These are phyloP conservation scores for Tadarida brasiliensis DNA, from an alignment of 2,797 vertebrate species.

Conservation along the genomic window DNA sequence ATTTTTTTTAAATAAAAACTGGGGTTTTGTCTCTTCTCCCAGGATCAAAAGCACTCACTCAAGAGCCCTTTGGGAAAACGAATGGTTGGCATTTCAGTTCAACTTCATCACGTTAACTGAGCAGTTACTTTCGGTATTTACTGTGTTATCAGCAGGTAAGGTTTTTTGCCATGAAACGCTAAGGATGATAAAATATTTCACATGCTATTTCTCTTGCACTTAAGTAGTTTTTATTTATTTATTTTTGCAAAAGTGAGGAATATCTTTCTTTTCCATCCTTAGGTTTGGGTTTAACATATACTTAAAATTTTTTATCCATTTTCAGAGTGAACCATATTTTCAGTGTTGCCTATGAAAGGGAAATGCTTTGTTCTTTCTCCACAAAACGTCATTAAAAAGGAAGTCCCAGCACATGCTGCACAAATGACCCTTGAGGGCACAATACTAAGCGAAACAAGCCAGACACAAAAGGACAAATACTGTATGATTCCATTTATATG, in stretches of 20 bases:
- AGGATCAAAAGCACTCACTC: not conserved
- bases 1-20: too few relatives aligned
- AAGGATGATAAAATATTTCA: conserved; percentile 31
- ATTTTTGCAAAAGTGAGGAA: conserved; percentile 62
- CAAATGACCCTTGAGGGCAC: not conserved
- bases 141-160: not conserved
- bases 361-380: conserved; percentile 41
- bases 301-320: conserved; percentile 11
- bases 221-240: not conserved
- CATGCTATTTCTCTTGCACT: conserved; percentile 27
- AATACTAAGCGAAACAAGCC: not conserved
- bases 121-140: not conserved
- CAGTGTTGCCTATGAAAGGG: not conserved
- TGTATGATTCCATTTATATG: not conserved
- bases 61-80: not conserved
- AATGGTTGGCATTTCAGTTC: not conserved
- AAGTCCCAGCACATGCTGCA: not conserved
- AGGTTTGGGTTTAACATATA: not conserved
- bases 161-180: not conserved
- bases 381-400: not conserved
- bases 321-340: conserved; percentile 44
- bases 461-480: not conserved
- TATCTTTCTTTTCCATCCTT: conserved; percentile 78
- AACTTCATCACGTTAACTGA: not conserved
- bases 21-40: not conserved